phyloP scores from a whole-genome alignment of 2,797 vertebrate genomes.

The Hippocampus kuda region DNA sequence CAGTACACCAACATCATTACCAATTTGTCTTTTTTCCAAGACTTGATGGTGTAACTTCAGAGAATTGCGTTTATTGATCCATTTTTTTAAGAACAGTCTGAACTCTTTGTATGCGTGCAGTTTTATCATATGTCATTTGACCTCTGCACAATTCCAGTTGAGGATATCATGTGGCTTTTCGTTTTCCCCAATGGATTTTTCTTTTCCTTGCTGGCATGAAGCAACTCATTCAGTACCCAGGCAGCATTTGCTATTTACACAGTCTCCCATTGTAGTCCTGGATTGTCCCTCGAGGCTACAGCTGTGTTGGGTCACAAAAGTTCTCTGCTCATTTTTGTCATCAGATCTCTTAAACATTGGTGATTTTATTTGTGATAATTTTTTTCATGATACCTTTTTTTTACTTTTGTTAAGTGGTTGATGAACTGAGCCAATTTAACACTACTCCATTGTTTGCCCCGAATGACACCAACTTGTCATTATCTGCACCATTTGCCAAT shows the following conservation, averaged over 20 bases:
- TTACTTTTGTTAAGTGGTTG: no score
- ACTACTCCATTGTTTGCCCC: no score
- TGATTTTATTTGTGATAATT: no score
- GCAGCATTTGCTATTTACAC: slow-evolving; percentile 5
- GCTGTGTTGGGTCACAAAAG: neutral
- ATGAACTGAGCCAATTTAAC: no score
- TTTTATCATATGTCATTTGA: neutral
- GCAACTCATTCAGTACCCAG: neutral
- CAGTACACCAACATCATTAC: no score
- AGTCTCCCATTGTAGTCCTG: neutral
- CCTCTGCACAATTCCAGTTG: neutral
- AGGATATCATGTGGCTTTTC: slow-evolving; percentile 18
- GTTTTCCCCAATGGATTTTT: slow-evolving; percentile 12
- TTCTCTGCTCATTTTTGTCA: neutral
- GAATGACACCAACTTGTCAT: no score
- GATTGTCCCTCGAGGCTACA: neutral
- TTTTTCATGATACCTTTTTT: no score
- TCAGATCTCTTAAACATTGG: neutral
- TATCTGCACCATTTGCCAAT: no score
- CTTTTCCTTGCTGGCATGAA: slow-evolving; percentile 1
- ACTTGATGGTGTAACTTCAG: no score
- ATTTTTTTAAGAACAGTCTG: no score
- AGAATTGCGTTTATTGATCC: no score
- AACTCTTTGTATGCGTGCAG: neutral
- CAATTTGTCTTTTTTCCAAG: no score